Evolutionary conservation across 2,113 vertebrate genomes (phyloP).

Genomic region (Labeo catla): DNA sequence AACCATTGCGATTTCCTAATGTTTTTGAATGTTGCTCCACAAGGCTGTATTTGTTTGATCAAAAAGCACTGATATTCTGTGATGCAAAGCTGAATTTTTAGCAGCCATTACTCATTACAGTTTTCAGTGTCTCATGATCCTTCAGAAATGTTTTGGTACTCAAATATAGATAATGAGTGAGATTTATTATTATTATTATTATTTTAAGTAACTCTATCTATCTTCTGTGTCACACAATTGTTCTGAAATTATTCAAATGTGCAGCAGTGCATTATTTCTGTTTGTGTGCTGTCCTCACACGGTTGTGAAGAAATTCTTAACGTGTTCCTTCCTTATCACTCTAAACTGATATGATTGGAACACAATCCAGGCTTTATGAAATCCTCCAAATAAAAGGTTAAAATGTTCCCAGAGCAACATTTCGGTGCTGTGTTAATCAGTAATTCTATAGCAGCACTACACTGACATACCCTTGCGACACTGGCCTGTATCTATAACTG

Average conservation of each 20-base stretch:
- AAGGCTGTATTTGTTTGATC: no score
- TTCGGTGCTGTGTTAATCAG: neutral
- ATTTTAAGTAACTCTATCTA: no score
- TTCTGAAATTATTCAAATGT: neutral
- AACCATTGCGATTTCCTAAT: no score
- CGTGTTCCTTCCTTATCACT: neutral
- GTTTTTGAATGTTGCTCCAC: no score
- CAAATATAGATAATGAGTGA: no score
- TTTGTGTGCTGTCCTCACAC: neutral
- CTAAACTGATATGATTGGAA: neutral
- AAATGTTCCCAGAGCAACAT: constrained; percentile 4
- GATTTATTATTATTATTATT: no score
- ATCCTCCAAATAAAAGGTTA: constrained; percentile 3
- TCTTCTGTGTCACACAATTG: neutral
- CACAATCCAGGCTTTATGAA: neutral
- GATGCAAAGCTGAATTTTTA: neutral
- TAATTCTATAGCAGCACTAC: neutral
- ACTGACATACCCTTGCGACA: neutral
- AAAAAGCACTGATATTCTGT: no score
- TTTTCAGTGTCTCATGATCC: no score
- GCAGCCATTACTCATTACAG: neutral
- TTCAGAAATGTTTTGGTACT: no score
- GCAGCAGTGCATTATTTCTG: neutral
- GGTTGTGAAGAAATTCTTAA: neutral
- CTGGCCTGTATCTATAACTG: neutral